These are phyloP conservation scores for Oscheius sp. DNA, from an alignment of 2,888 invertebrate species.

Conservation along the genomic window DNA sequence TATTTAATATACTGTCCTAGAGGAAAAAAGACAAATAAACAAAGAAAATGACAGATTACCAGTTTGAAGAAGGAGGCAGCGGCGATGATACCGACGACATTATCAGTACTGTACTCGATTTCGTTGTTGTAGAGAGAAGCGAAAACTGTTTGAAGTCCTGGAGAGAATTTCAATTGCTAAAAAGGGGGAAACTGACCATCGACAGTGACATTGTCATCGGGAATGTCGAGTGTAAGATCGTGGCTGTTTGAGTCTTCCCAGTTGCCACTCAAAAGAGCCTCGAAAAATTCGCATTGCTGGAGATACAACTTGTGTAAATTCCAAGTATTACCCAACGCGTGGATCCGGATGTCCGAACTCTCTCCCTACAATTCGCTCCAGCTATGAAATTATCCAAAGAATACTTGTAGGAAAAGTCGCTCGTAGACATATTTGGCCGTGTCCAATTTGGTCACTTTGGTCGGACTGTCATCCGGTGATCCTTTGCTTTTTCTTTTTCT, in stretches of 20 bases:
- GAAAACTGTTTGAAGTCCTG: constrained; percentile 63
- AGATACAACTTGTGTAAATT: constrained; percentile 84
- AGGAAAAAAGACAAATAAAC: too few relatives aligned
- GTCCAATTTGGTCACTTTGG: constrained; percentile 75
- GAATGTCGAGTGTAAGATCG: constrained; percentile 47
- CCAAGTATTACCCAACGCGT: constrained; percentile 82
- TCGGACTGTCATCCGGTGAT: neutral
- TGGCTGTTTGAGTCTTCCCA: constrained; percentile 60
- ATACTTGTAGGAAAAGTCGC: constrained; percentile 76
- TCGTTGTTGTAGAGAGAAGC: constrained; percentile 67
- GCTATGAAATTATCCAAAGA: neutral
- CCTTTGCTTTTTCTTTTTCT: constrained; percentile 16
- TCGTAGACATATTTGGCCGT: constrained; percentile 85
- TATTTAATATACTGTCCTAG: constrained; percentile 51
- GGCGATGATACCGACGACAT: constrained; percentile 57
- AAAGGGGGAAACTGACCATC: constrained; percentile 43
- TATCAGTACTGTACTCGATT: constrained; percentile 59
- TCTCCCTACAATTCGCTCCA: constrained; percentile 78
- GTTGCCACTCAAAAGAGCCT: constrained; percentile 50
- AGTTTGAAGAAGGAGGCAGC: constrained; percentile 61
- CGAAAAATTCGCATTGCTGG: constrained; percentile 77
- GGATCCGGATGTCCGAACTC: constrained; percentile 83
- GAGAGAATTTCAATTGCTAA: too few relatives aligned
- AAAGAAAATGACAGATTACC: constrained; percentile 39
- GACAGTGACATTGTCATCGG: constrained; percentile 57